Evolutionary conservation across 2,888 invertebrate genomes (phyloP).

Genomic region (Pediacus dermestoides): DNA sequence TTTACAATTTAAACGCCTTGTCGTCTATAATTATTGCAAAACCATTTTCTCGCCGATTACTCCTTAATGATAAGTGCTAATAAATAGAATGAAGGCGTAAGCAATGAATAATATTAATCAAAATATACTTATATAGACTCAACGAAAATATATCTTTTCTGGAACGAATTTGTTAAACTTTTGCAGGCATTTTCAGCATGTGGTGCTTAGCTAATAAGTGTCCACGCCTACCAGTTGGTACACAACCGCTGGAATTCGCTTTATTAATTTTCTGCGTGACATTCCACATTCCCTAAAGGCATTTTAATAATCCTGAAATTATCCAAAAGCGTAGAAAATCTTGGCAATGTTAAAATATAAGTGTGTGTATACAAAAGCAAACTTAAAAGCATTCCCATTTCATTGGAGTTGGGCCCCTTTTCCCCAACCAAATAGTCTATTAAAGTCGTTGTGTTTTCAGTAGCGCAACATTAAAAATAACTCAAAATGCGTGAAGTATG

Average conservation of each 20-base stretch:
- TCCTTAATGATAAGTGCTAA: too few relatives aligned
- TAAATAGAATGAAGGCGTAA: too few relatives aligned
- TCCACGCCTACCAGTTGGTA: not conserved
- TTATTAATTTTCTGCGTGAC: not conserved
- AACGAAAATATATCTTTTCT: not conserved
- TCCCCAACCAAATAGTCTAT: constrained; percentile 3
- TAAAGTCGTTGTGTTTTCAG: constrained; percentile 2
- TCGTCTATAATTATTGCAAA: too few relatives aligned
- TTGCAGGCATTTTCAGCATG: too few relatives aligned
- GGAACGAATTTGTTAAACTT: not conserved
- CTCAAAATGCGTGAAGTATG: constrained; percentile 35
- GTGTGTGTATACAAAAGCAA: constrained; percentile 4
- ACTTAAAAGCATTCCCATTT: constrained; percentile 4
- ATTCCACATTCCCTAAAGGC: not conserved
- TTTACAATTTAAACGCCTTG: too few relatives aligned
- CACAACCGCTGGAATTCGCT: not conserved
- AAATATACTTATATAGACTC: too few relatives aligned
- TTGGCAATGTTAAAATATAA: constrained; percentile 1
- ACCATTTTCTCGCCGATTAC: too few relatives aligned
- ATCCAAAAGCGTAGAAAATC: too few relatives aligned
- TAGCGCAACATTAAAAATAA: constrained; percentile 11
- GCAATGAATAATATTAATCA: too few relatives aligned
- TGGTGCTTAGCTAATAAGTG: constrained; percentile 1
- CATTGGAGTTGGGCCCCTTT: not conserved
- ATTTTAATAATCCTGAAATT: constrained; percentile 2